These are phyloP conservation scores for Mamestra configurata DNA, from an alignment of 1,140 invertebrate genomes.

Conservation along the genomic window DNA sequence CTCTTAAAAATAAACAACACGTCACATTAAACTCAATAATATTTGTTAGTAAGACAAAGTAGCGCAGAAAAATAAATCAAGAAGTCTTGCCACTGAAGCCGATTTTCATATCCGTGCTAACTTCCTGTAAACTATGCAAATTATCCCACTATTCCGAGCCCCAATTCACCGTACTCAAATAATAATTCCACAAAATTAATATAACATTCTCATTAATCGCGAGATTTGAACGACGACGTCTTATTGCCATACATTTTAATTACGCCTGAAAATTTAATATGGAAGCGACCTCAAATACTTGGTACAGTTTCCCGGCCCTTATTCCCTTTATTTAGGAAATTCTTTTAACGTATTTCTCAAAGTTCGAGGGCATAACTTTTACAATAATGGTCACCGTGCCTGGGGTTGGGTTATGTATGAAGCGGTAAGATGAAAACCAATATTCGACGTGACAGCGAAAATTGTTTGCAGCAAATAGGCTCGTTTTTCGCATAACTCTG, in stretches of 20 bases:
- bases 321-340: constrained; percentile 5
- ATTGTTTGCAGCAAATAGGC: too few species aligned
- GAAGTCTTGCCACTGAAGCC: too few species aligned
- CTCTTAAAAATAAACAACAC: too few species aligned
- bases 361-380: neutral
- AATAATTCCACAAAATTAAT: constrained; percentile 31
- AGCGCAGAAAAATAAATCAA: too few species aligned
- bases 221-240: neutral
- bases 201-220: constrained; percentile 13
- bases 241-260: constrained; percentile 31
- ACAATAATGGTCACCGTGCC: constrained; percentile 3
- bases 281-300: constrained; percentile 38
- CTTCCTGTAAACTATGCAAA: neutral
- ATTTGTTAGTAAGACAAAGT: too few species aligned
- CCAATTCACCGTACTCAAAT: constrained; percentile 3
- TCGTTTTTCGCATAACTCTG: too few species aligned
- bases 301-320: constrained; percentile 16
- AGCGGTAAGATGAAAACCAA: too few species aligned
- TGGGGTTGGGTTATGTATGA: neutral
- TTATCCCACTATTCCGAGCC: neutral
- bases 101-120: too few species aligned
- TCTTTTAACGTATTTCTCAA: constrained; percentile 19
- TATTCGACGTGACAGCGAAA: too few species aligned
- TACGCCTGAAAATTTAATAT: constrained; percentile 40
- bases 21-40: too few species aligned